A percentile compares a stretch with the other conserved stretches of the same genome.
phyloP scores from a whole-genome alignment of 2,113 vertebrate genomes.

The Acrocephalus arundinaceus region DNA sequence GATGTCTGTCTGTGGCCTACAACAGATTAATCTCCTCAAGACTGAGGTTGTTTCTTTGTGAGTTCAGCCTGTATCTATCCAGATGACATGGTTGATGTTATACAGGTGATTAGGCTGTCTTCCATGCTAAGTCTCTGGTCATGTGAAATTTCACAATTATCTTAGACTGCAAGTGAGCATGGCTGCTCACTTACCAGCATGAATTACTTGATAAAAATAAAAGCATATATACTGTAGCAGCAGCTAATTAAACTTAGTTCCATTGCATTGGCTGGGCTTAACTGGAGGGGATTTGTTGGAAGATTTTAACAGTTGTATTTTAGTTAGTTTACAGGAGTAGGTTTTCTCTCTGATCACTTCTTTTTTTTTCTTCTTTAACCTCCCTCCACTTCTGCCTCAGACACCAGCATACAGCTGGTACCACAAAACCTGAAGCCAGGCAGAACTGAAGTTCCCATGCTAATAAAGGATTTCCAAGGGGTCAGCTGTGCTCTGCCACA shows the following conservation, averaged over 20 bases:
- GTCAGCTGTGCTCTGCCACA: slow-evolving; percentile 70
- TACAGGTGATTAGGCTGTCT: not conserved
- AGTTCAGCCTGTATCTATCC: not conserved
- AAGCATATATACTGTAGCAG: not conserved
- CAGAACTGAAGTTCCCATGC: slow-evolving; percentile 55
- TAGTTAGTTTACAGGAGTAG: not conserved
- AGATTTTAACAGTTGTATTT: not conserved
- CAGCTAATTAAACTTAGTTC: not conserved
- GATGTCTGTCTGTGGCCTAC: not conserved
- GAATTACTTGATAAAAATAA: not conserved
- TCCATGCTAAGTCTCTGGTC: not conserved
- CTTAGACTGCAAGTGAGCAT: not conserved
- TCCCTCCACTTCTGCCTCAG: not conserved
- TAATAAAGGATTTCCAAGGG: slow-evolving; percentile 73
- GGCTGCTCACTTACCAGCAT: not conserved
- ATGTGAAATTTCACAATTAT: not conserved
- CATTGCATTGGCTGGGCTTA: not conserved
- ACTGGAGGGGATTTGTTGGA: not conserved
- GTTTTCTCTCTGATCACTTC: not conserved
- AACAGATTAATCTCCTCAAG: not conserved
- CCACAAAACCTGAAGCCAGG: slow-evolving; percentile 28
- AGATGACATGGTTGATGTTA: rapidly evolving
- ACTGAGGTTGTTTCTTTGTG: not conserved
- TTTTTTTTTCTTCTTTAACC: not conserved
- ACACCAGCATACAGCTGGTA: slow-evolving; percentile 64